phyloP scores from a whole-genome alignment of 2,888 invertebrate genomes.

The Hyposoter dolosus region DNA sequence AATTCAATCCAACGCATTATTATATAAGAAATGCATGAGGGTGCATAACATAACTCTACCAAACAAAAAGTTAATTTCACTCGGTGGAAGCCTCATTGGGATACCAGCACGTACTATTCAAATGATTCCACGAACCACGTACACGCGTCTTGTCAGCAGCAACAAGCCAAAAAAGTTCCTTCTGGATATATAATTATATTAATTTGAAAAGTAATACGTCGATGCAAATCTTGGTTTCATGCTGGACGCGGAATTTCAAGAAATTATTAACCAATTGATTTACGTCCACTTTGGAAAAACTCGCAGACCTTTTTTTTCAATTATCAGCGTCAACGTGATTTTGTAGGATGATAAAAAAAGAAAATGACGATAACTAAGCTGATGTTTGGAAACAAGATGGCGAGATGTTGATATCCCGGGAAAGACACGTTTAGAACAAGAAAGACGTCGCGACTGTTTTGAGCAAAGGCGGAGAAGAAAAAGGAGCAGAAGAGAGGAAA shows the following conservation, averaged over 20 bases:
- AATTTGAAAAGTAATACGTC: neutral
- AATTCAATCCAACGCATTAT: conserved; percentile 64
- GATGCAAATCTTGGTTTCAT: no score
- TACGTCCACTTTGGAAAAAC: no score
- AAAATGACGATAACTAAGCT: neutral
- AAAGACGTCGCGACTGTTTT: neutral
- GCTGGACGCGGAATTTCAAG: no score
- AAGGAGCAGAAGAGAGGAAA: neutral
- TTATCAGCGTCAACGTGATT: neutral
- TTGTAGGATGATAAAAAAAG: neutral
- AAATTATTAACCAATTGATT: no score
- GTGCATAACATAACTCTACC: neutral
- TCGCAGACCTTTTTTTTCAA: neutral
- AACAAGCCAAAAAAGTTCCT: neutral
- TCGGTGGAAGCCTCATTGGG: neutral
- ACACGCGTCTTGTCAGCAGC: neutral
- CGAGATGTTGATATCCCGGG: conserved; percentile 38
- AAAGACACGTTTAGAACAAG: conserved; percentile 20
- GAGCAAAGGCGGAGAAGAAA: conserved; percentile 11
- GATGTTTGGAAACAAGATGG: neutral
- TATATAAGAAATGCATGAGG: conserved; percentile 39
- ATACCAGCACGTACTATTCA: neutral
- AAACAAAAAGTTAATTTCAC: neutral
- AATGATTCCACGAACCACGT: neutral
- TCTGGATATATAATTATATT: neutral